A percentile compares a stretch with the other conserved stretches of the same genome.
Conservation (phyloP, 2,888 invertebrate genomes). For the Rhodophaea formosa region DNA sequence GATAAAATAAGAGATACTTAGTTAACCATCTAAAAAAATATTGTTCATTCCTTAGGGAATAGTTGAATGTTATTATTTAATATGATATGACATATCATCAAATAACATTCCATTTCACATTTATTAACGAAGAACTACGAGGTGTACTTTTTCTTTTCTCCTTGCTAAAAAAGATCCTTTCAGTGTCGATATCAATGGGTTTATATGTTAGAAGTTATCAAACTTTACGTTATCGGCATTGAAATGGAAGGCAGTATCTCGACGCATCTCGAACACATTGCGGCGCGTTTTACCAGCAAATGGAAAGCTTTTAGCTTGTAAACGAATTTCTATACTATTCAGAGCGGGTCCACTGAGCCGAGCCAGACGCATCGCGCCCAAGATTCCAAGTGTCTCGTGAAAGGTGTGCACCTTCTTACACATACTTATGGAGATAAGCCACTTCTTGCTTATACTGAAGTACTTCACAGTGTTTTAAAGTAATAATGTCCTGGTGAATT, state of each 20-base stretch:
- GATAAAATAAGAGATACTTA: too few species aligned
- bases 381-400: constrained; percentile 24
- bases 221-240: neutral
- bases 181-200: neutral
- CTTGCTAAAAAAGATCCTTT: too few species aligned
- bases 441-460: too few species aligned
- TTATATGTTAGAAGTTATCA: constrained; percentile 1
- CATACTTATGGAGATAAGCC: neutral
- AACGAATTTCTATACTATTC: constrained; percentile 61
- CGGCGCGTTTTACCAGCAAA: constrained; percentile 52
- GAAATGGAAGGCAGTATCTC: neutral
- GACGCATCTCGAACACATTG: constrained; percentile 21
- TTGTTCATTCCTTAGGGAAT: too few species aligned
- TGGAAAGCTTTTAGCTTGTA: constrained; percentile 71
- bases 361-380: constrained; percentile 24
- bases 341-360: constrained; percentile 32
- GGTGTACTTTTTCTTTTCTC: too few species aligned
- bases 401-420: constrained; percentile 2
- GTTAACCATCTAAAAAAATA: too few species aligned
- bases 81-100: too few species aligned
- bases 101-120: too few species aligned
- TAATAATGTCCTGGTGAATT: too few species aligned
- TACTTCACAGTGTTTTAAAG: too few species aligned
- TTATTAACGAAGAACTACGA: too few species aligned
- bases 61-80: too few species aligned